Evolutionary conservation across 2,113 vertebrate species (phyloP), one percentile per base, ranked within the genome.

Genomic region (Dicerorhinus sumatrensis): DNA sequence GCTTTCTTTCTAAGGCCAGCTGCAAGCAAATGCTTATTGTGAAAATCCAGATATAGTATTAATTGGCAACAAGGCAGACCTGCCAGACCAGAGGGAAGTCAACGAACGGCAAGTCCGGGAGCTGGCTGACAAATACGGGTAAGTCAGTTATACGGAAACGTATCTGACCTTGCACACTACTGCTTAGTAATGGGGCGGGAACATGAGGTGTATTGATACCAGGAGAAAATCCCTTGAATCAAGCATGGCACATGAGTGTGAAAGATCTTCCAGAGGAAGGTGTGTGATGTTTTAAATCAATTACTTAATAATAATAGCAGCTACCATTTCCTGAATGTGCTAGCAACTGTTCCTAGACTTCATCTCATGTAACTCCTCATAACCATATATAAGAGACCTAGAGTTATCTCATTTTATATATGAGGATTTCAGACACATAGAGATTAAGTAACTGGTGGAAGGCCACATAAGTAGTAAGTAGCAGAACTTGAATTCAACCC

Each of bases 1-100:
- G 94, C 70, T 97, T 97, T 93, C 76, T 70, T 90, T 97, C 96
- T 96, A 97, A 99, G 99, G 99, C 96, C 99, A 99, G 97, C 99
- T 99, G 25, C 99, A 99, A 99, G 99, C 99, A 77, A 99, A 99
- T 33, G 99, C 99, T 0, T 99, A 99, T 97, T 99, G 99, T 98
- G 99, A 99, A 99, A 99, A 99, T 97, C 99, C 99, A 65, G 99
- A 99, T 84, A 99, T 99, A 17, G 99, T 99, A 96, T 98, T 99
- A 98, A 99, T 99, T 31, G 99, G 99, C 69, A 99, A 99, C 98
- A 99, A 99, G 97, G 99, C 99, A 0, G 99, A 99, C 97, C 98
- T 99, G 93, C 97, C 99, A 3, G 99, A 99, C 97, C 99, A 99
- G 98, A 98, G 99, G 89, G 99, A 99, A 98, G 99, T 99, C 42